Conservation (phyloP, 2,797 vertebrate genomes). For the Eurystomus glaucurus region DNA sequence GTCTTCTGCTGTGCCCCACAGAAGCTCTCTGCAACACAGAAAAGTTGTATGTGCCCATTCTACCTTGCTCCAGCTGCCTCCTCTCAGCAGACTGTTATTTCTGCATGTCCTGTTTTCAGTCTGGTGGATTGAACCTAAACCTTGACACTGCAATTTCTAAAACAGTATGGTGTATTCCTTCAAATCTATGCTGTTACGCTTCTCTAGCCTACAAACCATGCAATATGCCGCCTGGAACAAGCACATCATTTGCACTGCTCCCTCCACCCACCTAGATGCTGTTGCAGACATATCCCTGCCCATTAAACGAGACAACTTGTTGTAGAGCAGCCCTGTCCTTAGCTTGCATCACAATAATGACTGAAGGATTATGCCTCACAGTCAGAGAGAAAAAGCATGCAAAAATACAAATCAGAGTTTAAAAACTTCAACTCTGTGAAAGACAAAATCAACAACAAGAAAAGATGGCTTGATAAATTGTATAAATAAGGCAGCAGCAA, state of each 20-base stretch:
- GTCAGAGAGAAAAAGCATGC: neutral
- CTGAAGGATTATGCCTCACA: neutral
- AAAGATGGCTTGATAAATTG: neutral
- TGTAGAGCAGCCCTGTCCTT: neutral
- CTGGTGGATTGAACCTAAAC: too few species aligned
- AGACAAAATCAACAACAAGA: neutral
- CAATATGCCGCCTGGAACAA: neutral
- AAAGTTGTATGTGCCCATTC: neutral
- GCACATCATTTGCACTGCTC: neutral
- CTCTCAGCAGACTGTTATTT: neutral
- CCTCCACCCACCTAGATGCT: neutral
- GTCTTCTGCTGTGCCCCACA: neutral
- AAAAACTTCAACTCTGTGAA: neutral
- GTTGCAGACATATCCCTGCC: neutral
- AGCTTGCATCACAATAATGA: neutral
- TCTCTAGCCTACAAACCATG: neutral
- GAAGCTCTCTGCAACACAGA: neutral
- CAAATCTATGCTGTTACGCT: neutral
- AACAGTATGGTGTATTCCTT: neutral
- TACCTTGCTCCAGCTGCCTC: neutral
- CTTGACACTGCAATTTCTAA: neutral
- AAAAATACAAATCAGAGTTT: neutral
- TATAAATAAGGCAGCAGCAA: neutral
- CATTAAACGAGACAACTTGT: neutral
- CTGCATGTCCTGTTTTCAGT: neutral